Evolutionary conservation across 2,888 invertebrate species (phyloP), one percentile per base, ranked within the genome.

Genomic region (Beris chalybata): DNA sequence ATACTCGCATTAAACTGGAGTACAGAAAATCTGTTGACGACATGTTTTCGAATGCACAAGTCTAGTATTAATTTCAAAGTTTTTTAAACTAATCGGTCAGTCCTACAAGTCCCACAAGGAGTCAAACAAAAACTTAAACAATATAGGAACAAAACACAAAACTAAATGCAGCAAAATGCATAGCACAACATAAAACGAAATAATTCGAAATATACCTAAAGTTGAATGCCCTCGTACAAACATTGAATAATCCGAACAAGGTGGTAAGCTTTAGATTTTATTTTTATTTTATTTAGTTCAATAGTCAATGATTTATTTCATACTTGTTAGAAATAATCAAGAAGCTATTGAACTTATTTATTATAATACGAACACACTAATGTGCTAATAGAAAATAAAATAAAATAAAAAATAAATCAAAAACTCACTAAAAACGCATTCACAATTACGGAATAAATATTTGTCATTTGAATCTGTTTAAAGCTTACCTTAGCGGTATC

Each of bases 401-500:
- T 15, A 48, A n/a, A 48, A 48, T 48, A 11, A 52, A 11, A 52
- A 52, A 15, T 31, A 29, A 31, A 32, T 9, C 9, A 30, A 54
- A n/a, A 31, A 31, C 7, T 31, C 5, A 47, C 6, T 47, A 13
- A 47, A 47, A 22, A 22, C 1, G 22, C 22, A 22, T 22, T 22
- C 22, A 22, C 3, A 22, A 47, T 47, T 22, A 9, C 13, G 50
- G 29, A 6, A 13, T 47, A 15, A 47, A 48, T 12, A 13, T 48
- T n/a, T 48, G 5, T 15, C 48, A 15, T 11, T 15, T 2, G n/a
- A 5, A 15, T 22, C 22, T 2, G 22, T 22, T 22, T 22, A 9
- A 13, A 22, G n/a, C 65, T 89, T 74, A 92, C 88, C 85, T 94
- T 95, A 76, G 98, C 96, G 82, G 93, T 94, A 85, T 98, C 97